Evolutionary conservation across 2,797 vertebrate genomes (phyloP), one percentile per base, ranked within the genome.

Genomic region (Intellagama lesueurii): DNA sequence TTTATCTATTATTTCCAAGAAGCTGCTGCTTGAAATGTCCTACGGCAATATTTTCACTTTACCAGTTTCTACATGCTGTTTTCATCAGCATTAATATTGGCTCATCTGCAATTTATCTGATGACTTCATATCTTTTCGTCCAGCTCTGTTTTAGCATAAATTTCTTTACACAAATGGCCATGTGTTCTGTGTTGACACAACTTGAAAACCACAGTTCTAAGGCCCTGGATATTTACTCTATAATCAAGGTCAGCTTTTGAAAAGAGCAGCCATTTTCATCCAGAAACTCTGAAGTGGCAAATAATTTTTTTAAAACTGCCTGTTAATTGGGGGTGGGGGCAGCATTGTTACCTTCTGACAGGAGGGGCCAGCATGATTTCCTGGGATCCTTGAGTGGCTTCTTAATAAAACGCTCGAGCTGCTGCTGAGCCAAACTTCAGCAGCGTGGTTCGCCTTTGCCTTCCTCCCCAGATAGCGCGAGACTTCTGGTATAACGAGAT

Each of bases 121-220:
- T 76, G 78, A 44, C 72, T 84, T 26, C 77, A 40, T 75, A 66
- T 6, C 40, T 90, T 93, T 93, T 91, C 78, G 72, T 92, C 85
- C 89, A 85, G 56, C 89, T 93, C 90, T 82, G 40, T 92, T 89
- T 91, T 88, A 82, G 69, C 73, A 91, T 88, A 91, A 93, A 92
- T 93, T 32, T 90, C 76, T 9, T 89, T 85, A 90, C 89, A 4
- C 35, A 32, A 76, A 82, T 81, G 87, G 69, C 81, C 80, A 82
- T 40, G 32, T 28, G 70, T 47, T 88, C 35, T 26, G 16, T 14
- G 49, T 24, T 72, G 77, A 66, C 47, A 56, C 70, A 81, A 47
- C 14, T 44, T 66, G 47, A 82, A 78, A 66, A 82, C 2, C 28
- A 64, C 32, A 60, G 24, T 76, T 64, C 32, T 75, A 35, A 66